Conservation (phyloP, 2,888 invertebrate species). For the Heliconius charithonia region DNA sequence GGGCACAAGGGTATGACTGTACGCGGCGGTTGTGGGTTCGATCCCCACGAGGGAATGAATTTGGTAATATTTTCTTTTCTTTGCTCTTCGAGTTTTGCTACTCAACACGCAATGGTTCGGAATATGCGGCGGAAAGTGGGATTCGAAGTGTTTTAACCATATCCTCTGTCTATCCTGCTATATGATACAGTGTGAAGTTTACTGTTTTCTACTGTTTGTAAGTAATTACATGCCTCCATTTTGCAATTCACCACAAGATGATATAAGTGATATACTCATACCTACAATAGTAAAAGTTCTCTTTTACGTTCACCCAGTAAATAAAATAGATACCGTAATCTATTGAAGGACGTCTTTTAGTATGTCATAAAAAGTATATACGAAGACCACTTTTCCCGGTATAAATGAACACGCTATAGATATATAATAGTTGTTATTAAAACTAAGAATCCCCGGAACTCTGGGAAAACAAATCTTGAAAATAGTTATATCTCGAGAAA, state of each 20-base stretch:
- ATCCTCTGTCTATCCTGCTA: too few species aligned
- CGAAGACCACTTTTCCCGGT: constrained; percentile 16
- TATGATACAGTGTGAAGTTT: too few species aligned
- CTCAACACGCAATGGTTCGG: too few species aligned
- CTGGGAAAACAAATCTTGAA: constrained; percentile 33
- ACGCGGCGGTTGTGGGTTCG: too few species aligned
- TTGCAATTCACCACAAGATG: constrained; percentile 49
- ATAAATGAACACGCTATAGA: constrained; percentile 6
- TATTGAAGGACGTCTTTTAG: constrained; percentile 32
- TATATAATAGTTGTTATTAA: constrained; percentile 33
- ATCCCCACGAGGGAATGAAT: too few species aligned
- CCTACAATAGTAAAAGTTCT: background rate
- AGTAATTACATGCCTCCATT: background rate
- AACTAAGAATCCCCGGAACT: constrained; percentile 28
- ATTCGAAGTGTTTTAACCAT: too few species aligned
- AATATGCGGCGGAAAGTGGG: too few species aligned
- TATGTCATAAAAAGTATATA: constrained; percentile 31
- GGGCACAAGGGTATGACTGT: too few species aligned
- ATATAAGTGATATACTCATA: constrained; percentile 11
- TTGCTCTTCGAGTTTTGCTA: too few species aligned
- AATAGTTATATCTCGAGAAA: constrained; percentile 41
- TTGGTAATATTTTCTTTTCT: too few species aligned
- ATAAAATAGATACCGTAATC: constrained; percentile 37
- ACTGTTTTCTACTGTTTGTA: too few species aligned
- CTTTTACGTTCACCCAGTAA: constrained; percentile 24